Evolutionary conservation across 2,797 vertebrate genomes (phyloP).

Genomic region (Myotis findleyi): DNA sequence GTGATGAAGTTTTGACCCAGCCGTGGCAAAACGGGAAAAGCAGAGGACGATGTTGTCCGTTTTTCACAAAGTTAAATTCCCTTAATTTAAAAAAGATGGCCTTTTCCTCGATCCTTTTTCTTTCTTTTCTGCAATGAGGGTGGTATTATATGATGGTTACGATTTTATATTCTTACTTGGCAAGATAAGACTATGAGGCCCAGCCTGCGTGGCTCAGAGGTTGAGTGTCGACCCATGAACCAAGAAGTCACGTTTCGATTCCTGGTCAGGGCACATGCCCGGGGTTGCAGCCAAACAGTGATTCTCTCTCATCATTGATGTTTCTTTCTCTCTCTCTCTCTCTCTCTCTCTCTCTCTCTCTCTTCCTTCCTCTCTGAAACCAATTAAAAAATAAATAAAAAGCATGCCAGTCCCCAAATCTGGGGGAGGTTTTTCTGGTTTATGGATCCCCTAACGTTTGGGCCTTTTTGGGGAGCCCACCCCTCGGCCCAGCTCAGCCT

Average conservation of each 20-base stretch:
- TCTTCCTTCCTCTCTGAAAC: too few species aligned
- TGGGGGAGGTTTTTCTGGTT: not conserved
- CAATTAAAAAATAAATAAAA: too few species aligned
- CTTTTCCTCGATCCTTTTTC: not conserved
- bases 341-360: too few species aligned
- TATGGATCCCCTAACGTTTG: not conserved
- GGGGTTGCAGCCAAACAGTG: too few species aligned
- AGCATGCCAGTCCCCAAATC: not conserved
- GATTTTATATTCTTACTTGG: not conserved
- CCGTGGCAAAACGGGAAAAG: not conserved
- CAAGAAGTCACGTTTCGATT: too few species aligned
- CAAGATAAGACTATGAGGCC: not conserved
- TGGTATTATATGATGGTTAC: not conserved
- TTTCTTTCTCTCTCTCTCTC: too few species aligned
- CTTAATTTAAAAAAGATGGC: not conserved
- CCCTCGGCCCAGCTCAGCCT: not conserved
- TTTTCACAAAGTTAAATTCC: not conserved
- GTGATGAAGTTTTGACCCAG: not conserved
- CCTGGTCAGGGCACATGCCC: too few species aligned
- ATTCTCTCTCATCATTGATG: too few species aligned
- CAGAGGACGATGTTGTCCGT: rapidly evolving
- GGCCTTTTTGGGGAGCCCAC: not conserved
- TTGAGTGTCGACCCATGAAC: too few species aligned
- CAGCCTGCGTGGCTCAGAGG: too few species aligned
- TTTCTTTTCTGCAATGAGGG: not conserved